These are phyloP conservation scores for Pagrus major DNA, from an alignment of 2,113 vertebrate genomes.

Conservation along the genomic window DNA sequence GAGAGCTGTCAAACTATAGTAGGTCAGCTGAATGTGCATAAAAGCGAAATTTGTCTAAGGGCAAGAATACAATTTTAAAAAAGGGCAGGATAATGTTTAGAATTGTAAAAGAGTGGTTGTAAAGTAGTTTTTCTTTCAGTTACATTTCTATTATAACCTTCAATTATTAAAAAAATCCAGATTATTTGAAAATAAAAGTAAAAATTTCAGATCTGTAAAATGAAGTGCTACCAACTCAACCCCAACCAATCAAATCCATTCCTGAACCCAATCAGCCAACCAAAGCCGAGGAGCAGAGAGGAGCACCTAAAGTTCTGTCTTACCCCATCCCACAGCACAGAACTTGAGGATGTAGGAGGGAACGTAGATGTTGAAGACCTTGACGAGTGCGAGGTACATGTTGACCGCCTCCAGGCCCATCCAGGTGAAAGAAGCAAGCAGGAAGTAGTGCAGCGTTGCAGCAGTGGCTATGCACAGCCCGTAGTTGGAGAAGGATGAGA, in stretches of 20 bases:
- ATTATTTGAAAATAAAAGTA: no score
- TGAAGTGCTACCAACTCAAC: neutral
- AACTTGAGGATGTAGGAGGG: slow-evolving; percentile 91
- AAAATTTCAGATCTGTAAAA: neutral
- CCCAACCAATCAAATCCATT: neutral
- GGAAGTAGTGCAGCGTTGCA: slow-evolving; percentile 87
- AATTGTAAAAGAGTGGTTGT: no score
- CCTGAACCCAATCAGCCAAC: neutral
- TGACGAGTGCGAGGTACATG: slow-evolving; percentile 91
- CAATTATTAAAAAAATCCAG: neutral
- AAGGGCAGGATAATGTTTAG: no score
- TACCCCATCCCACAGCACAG: slow-evolving; percentile 91
- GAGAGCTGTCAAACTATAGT: neutral
- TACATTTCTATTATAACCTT: no score
- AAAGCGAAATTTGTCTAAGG: neutral
- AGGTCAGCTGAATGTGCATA: neutral
- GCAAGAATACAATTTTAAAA: neutral
- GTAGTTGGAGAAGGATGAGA: slow-evolving; percentile 82
- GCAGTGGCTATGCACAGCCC: slow-evolving; percentile 86
- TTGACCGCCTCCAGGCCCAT: slow-evolving; percentile 92
- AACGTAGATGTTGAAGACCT: slow-evolving; percentile 92
- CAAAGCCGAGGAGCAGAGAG: neutral
- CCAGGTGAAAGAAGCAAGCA: slow-evolving; percentile 91
- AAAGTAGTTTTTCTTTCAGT: no score
- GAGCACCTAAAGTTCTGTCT: slow-evolving; percentile 59